Conservation (phyloP, 2,888 invertebrate species). For the Crocallis elinguaria region DNA sequence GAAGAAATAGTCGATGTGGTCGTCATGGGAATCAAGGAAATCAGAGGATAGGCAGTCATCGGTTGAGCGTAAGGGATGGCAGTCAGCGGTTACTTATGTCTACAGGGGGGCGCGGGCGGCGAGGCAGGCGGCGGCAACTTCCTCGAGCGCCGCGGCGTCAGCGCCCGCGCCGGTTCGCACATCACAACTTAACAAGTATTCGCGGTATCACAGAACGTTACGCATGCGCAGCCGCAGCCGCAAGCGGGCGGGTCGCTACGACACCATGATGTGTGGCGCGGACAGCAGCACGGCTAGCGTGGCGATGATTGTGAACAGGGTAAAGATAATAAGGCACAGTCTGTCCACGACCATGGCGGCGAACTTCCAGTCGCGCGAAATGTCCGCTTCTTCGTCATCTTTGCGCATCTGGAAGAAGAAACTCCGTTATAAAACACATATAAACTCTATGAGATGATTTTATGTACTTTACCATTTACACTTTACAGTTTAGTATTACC, state of each 20-base stretch:
- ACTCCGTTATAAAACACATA: neutral
- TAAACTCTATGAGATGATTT: too few relatives aligned
- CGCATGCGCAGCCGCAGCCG: slow-evolving; percentile 79
- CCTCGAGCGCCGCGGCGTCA: slow-evolving; percentile 69
- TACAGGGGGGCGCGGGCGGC: slow-evolving; percentile 78
- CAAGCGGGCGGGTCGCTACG: slow-evolving; percentile 88
- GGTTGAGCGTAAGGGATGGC: slow-evolving; percentile 74
- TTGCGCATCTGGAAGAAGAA: slow-evolving; percentile 90
- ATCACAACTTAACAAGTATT: slow-evolving; percentile 88
- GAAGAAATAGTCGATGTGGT: slow-evolving; percentile 61
- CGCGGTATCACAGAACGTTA: slow-evolving; percentile 88
- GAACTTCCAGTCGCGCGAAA: slow-evolving; percentile 99
- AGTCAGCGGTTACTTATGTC: slow-evolving; percentile 69
- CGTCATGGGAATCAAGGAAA: slow-evolving; percentile 58
- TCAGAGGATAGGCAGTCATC: slow-evolving; percentile 72
- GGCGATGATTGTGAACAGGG: slow-evolving; percentile 98
- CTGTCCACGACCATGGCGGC: slow-evolving; percentile 99
- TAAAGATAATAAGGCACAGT: slow-evolving; percentile 99
- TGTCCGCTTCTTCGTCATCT: slow-evolving; percentile 96
- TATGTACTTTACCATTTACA: too few relatives aligned
- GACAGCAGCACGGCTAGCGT: slow-evolving; percentile 98
- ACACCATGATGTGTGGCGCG: slow-evolving; percentile 98
- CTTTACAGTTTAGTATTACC: slow-evolving; percentile 66
- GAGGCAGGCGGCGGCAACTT: slow-evolving; percentile 76
- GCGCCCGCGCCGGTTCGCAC: slow-evolving; percentile 78